Percentiles rank a stretch among this genome's conserved stretches.
Evolutionary conservation across 1,140 invertebrate genomes (phyloP).

Genomic region (Musca vetustissima): DNA sequence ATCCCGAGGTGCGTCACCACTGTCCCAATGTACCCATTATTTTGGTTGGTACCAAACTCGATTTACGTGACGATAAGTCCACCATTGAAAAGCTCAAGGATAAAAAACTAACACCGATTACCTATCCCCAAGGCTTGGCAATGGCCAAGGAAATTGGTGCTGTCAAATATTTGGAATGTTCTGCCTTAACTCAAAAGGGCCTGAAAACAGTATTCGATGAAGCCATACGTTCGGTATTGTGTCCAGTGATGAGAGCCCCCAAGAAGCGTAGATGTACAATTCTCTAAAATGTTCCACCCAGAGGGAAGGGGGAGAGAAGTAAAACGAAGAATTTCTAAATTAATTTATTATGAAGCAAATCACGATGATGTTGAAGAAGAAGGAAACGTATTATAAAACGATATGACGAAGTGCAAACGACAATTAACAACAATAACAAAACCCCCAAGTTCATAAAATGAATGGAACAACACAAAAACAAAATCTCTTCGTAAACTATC

Average conservation of each 20-base stretch:
- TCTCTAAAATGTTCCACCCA: conserved; percentile 62
- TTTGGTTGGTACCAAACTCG: conserved; percentile 84
- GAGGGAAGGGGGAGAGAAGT: too few species aligned
- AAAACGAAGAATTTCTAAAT: too few species aligned
- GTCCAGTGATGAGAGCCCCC: conserved; percentile 80
- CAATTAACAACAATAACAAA: too few species aligned
- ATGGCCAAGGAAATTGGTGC: conserved; percentile 99
- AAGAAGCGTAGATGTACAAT: conserved; percentile 71
- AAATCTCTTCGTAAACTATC: too few species aligned
- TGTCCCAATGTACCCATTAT: conserved; percentile 89
- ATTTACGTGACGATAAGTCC: conserved; percentile 96
- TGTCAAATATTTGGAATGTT: conserved; percentile 97
- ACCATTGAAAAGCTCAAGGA: conserved; percentile 97
- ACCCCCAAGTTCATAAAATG: too few species aligned
- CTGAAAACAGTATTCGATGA: conserved; percentile 99
- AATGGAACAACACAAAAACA: too few species aligned
- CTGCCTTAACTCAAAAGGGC: conserved; percentile 97
- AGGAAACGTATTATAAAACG: too few species aligned
- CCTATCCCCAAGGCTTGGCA: conserved; percentile 93
- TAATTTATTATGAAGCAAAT: too few species aligned
- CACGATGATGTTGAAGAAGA: too few species aligned
- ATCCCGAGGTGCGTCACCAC: conserved; percentile 87
- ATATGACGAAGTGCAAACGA: too few species aligned
- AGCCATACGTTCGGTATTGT: conserved; percentile 96
- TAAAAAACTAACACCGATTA: conserved; percentile 95